Base-by-base conservation (phyloP, 2,113 vertebrate species). In the Grus americana region DNA sequence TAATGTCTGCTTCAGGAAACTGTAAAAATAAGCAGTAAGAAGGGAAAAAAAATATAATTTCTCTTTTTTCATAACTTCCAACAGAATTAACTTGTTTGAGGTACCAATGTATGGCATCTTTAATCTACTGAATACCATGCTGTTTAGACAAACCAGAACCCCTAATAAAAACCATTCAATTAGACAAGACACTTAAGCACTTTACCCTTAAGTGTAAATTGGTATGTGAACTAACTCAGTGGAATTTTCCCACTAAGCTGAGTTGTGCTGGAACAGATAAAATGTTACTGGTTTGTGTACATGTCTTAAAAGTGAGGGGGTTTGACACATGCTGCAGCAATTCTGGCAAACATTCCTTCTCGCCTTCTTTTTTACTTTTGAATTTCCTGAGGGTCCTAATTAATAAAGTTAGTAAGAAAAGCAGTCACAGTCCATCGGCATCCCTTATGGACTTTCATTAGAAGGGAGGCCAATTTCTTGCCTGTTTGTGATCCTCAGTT, bases 331-430 rank as follows among this genome's bases (percentile, higher is more conserved):
- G 46, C 73, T 70, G 27, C 44, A 91, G 49, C 66, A 79, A 58
- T 93, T 79, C 93, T 95, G 87, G 78, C 54, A 82, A 85, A 76
- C 8, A 5, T 82, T 90, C 14, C 8, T 8, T 94, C 58, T 81
- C 32, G 74, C 36, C n/a, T 23, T 84, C 26, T 67, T 88, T 68
- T 85, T 46, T 30, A 57, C 38, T 88, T 66, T 78, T 88, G 54
- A 68, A 91, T 96, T 95, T 97, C 92, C 93, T 95, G 49, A 79
- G 90, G 83, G 62, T 95, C 50, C 68, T 93, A 94, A 75, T 95
- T 94, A 93, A 92, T 95, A 90, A 94, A 92, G 81, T 85, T 82
- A 67, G 62, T 52, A 79, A 89, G 73, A 88, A 94, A 88, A 66
- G 47, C 78, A 91, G 73, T 93, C 88, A 86, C 65, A 86, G 70